A percentile compares a stretch with the other conserved stretches of the same genome.
These are phyloP conservation scores for Microctonus brassicae DNA, from an alignment of 2,888 invertebrate genomes.

Conservation along the genomic window DNA sequence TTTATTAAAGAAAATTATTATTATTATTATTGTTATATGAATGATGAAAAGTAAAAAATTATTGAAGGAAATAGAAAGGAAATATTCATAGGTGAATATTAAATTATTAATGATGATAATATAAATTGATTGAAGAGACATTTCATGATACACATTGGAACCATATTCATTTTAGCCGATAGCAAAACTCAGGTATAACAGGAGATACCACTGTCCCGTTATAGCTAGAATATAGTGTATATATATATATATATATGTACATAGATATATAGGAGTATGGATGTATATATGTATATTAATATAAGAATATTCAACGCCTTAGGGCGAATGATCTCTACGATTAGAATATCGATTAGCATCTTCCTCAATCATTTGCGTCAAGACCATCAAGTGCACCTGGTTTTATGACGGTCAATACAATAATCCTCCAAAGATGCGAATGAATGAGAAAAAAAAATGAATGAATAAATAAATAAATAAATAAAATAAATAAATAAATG, in stretches of 20 bases:
- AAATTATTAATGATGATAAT: slow-evolving; percentile 29
- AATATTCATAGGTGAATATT: neutral
- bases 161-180: slow-evolving; percentile 4
- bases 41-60: neutral
- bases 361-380: slow-evolving; percentile 19
- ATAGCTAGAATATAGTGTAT: slow-evolving; percentile 38
- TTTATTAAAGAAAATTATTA: too few relatives aligned
- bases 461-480: neutral
- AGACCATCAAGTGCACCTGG: slow-evolving; percentile 21
- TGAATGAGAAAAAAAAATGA: neutral
- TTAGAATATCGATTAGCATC: slow-evolving; percentile 66
- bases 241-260: neutral
- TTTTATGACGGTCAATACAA: neutral
- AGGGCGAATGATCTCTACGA: slow-evolving; percentile 56
- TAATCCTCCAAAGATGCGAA: neutral
- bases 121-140: slow-evolving; percentile 33
- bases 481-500: neutral
- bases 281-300: too few relatives aligned
- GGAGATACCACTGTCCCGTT: slow-evolving; percentile 53
- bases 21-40: neutral
- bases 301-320: slow-evolving; percentile 54
- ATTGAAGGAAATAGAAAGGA: neutral
- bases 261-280: slow-evolving; percentile 54
- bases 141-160: slow-evolving; percentile 37
- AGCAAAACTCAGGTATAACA: slow-evolving; percentile 28